Evolutionary conservation across 1,140 invertebrate species (phyloP).

Genomic region (Drosophila murphyi): DNA sequence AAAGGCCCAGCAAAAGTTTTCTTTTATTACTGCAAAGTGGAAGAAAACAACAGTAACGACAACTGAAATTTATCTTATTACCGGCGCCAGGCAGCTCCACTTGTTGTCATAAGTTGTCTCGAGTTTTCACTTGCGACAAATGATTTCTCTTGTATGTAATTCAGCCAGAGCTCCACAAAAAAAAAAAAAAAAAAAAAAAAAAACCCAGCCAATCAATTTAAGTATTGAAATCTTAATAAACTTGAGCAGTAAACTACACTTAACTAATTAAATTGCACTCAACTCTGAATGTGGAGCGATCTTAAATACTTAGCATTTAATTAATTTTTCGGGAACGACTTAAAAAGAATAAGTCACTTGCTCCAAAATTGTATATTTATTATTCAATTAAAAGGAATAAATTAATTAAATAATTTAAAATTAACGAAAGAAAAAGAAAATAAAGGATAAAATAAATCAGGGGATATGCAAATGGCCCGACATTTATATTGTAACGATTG

Average conservation of each 20-base stretch:
- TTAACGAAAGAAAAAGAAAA: no score
- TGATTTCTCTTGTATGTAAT: background rate
- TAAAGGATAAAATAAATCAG: no score
- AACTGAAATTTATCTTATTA: conserved; percentile 76
- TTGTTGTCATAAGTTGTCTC: conserved; percentile 5
- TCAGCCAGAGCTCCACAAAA: background rate
- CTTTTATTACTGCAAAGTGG: conserved; percentile 64
- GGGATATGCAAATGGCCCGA: no score
- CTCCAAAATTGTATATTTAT: no score
- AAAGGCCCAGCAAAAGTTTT: conserved; percentile 47
- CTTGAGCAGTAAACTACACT: background rate
- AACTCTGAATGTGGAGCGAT: background rate
- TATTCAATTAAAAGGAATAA: no score
- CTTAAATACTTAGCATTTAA: no score
- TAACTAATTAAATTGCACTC: background rate
- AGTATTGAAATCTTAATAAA: background rate
- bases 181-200: background rate
- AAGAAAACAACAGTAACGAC: conserved; percentile 43
- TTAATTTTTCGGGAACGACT: no score
- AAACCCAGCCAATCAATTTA: conserved; percentile 10
- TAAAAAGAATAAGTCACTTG: no score
- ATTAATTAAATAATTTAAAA: no score
- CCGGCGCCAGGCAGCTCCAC: conserved; percentile 9
- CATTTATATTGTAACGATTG: no score
- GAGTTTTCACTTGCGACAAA: conserved; percentile 20